Evolutionary conservation across 2,888 invertebrate genomes (phyloP).

Genomic region (Drosophila anceps): DNA sequence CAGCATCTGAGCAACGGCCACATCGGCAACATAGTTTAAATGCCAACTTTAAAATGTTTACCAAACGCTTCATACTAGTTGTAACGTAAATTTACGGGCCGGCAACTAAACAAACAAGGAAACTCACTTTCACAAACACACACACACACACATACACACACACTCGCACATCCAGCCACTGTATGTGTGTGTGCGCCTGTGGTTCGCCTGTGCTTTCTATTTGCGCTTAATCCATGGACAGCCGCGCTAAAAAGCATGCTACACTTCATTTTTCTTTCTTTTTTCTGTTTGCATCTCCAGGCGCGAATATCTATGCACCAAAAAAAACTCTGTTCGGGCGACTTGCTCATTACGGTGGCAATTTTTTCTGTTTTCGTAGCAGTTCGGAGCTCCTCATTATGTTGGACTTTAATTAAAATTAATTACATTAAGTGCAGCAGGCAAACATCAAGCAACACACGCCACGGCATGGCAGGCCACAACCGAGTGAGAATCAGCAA

Average conservation of each 20-base stretch:
- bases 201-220: constrained; percentile 68
- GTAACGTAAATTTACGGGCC: constrained; percentile 80
- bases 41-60: constrained; percentile 79
- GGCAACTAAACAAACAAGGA: constrained; percentile 69
- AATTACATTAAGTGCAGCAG: constrained; percentile 84
- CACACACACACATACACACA: constrained; percentile 10
- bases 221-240: constrained; percentile 73
- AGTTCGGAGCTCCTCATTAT: constrained; percentile 66
- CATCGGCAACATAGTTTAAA: constrained; percentile 70
- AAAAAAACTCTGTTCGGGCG: constrained; percentile 50
- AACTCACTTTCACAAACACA: constrained; percentile 30
- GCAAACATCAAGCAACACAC: constrained; percentile 59
- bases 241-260: constrained; percentile 63
- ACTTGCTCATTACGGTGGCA: constrained; percentile 76
- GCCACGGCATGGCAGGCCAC: constrained; percentile 3
- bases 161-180: constrained; percentile 17
- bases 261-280: constrained; percentile 25
- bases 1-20: constrained; percentile 23
- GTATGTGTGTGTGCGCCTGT: constrained; percentile 35
- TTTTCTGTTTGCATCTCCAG: constrained; percentile 51
- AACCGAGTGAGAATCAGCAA: constrained; percentile 38
- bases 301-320: constrained; percentile 72
- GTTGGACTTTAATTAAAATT: constrained; percentile 85
- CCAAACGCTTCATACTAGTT: constrained; percentile 77
- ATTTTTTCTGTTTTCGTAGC: constrained; percentile 44